Evolutionary conservation across 2,797 vertebrate species (phyloP).

Genomic region (Rhinichthys osculus): DNA sequence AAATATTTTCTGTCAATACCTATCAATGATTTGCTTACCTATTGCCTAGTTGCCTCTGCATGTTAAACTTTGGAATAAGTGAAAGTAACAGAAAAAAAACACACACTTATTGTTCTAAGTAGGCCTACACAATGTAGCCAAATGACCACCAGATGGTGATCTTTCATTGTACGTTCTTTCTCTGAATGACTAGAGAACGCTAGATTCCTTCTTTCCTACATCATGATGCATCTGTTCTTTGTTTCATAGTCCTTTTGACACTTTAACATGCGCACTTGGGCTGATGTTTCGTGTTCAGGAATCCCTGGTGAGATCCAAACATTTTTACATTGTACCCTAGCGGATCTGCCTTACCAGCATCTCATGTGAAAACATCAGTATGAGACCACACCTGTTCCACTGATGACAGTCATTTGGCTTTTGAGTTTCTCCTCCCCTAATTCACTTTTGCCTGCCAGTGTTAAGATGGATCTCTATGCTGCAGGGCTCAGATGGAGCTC

Average conservation of each 20-base stretch:
- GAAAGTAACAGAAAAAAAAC: not conserved
- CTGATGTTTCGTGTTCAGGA: not conserved
- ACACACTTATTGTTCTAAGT: not conserved
- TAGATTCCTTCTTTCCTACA: not conserved
- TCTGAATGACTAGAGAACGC: not conserved
- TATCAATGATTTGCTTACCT: not conserved
- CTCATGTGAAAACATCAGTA: conserved; percentile 22
- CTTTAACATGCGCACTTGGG: conserved; percentile 4
- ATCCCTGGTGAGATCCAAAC: conserved; percentile 10
- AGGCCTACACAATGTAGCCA: conserved; percentile 1
- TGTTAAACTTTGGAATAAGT: not conserved
- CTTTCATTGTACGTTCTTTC: conserved; percentile 47
- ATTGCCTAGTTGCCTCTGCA: not conserved
- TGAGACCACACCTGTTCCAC: conserved; percentile 52
- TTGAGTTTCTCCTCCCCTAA: conserved; percentile 34
- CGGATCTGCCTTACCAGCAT: conserved; percentile 30
- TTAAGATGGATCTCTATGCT: conserved; percentile 17
- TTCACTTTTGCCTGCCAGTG: conserved; percentile 60
- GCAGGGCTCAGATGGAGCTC: conserved; percentile 49
- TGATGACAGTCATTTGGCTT: conserved; percentile 48
- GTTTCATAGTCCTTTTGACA: conserved; percentile 9
- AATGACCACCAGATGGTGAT: conserved; percentile 72
- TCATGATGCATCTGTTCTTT: conserved; percentile 23
- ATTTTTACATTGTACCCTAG: not conserved
- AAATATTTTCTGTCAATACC: not conserved